These are phyloP conservation scores for Chaetophractus vellerosus DNA, from an alignment of 2,797 vertebrate species.

Conservation along the genomic window DNA sequence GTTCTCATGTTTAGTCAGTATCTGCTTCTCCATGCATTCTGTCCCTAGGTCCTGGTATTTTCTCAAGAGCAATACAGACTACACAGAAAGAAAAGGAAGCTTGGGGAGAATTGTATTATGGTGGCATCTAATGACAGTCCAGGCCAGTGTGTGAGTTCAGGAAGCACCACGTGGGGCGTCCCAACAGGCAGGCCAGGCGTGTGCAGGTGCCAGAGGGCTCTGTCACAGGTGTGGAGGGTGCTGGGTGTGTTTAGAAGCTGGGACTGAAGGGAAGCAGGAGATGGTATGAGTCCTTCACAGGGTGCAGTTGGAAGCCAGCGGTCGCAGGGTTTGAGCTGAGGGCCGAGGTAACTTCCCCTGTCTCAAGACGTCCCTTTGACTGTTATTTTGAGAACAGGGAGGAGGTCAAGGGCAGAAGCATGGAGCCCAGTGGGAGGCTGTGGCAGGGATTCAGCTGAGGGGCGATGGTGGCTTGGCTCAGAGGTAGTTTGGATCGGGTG, in stretches of 20 bases:
- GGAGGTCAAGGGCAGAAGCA: neutral
- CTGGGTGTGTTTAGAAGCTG: too few species aligned
- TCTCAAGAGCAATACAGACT: neutral
- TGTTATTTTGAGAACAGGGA: neutral
- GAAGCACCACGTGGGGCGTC: neutral
- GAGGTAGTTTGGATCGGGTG: rapidly evolving
- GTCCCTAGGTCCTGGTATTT: neutral
- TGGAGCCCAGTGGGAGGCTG: rapidly evolving
- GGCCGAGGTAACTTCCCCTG: neutral
- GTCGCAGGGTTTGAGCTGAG: neutral
- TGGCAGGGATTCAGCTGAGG: neutral
- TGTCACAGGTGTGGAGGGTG: neutral
- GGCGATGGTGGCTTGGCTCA: too few species aligned
- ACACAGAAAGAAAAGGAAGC: neutral
- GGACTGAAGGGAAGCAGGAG: neutral
- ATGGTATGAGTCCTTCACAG: neutral
- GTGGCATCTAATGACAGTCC: neutral
- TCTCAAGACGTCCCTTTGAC: neutral
- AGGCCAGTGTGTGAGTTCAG: neutral
- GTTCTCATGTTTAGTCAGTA: neutral
- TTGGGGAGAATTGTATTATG: neutral
- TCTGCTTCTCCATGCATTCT: neutral
- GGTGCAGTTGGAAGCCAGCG: neutral
- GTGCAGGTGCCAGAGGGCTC: neutral
- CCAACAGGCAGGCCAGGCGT: neutral